A percentile compares a stretch with the other conserved stretches of the same genome.
phyloP scores from a whole-genome alignment of 2,797 vertebrate species.

The Parotocinclus haroldoi region DNA sequence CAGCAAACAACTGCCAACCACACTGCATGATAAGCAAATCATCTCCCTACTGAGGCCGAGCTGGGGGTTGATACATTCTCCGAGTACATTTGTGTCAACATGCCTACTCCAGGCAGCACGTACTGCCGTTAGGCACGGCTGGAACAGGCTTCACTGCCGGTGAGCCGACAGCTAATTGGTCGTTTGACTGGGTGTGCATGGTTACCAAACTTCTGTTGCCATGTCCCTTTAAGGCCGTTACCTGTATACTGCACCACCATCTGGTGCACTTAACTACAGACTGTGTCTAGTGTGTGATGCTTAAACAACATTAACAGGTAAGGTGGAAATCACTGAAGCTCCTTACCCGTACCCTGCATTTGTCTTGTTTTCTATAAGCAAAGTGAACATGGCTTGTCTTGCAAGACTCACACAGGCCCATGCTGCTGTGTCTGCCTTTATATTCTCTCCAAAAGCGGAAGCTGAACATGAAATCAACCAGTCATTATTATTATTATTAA shows the following conservation, averaged over 20 bases:
- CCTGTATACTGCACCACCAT: background rate
- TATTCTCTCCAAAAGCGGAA: background rate
- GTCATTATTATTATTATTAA: no score
- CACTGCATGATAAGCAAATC: background rate
- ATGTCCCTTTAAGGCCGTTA: constrained; percentile 17
- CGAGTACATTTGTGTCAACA: no score
- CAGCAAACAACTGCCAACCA: background rate
- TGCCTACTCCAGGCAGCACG: no score
- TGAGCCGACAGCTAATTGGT: no score
- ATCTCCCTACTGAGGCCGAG: background rate
- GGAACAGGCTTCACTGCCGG: no score
- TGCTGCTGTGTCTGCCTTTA: background rate
- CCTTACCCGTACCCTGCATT: background rate
- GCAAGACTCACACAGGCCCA: background rate
- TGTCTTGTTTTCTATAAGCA: constrained; percentile 9
- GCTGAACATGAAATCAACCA: background rate
- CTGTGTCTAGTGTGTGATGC: no score
- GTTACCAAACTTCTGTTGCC: background rate
- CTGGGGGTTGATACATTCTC: background rate
- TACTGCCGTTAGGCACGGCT: no score
- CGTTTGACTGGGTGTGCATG: background rate
- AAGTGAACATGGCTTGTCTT: background rate
- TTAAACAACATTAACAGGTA: no score
- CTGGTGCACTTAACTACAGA: background rate
- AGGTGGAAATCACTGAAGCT: background rate